Percentiles rank a stretch among this genome's conserved stretches.
phyloP scores from a whole-genome alignment of 2,113 vertebrate genomes.

The Platysternon megacephalum region DNA sequence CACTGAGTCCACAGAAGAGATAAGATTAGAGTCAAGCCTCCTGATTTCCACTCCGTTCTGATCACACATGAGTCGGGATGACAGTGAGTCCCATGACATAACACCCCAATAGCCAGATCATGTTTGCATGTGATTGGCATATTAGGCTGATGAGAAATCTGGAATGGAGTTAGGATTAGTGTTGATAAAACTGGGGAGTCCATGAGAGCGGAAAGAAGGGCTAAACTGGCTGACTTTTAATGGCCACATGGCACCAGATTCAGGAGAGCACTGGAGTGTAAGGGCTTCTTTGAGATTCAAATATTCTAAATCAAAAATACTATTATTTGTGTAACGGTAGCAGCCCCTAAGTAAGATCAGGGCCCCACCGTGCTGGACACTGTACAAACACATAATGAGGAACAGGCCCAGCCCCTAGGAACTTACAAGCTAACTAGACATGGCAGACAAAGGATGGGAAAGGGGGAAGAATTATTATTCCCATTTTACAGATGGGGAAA shows the following conservation, averaged over 20 bases:
- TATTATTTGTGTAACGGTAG: background rate
- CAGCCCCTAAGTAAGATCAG: background rate
- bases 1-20: constrained; percentile 52
- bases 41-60: constrained; percentile 27
- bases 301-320: background rate
- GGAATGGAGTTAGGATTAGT: background rate
- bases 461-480: background rate
- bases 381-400: background rate
- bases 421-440: background rate
- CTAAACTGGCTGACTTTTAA: background rate
- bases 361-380: fast-evolving
- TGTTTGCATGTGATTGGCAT: background rate
- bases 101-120: background rate
- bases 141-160: background rate
- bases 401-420: background rate
- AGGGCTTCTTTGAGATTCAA: background rate
- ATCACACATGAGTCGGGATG: background rate
- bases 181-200: background rate
- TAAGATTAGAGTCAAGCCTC: constrained; percentile 36
- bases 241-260: background rate
- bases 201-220: background rate
- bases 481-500: background rate
- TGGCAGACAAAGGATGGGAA: background rate
- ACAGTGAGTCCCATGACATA: background rate
- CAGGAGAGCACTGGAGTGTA: background rate